Base-by-base conservation (phyloP, 2,888 invertebrate genomes). In the Schizotus pectinicornis region DNA sequence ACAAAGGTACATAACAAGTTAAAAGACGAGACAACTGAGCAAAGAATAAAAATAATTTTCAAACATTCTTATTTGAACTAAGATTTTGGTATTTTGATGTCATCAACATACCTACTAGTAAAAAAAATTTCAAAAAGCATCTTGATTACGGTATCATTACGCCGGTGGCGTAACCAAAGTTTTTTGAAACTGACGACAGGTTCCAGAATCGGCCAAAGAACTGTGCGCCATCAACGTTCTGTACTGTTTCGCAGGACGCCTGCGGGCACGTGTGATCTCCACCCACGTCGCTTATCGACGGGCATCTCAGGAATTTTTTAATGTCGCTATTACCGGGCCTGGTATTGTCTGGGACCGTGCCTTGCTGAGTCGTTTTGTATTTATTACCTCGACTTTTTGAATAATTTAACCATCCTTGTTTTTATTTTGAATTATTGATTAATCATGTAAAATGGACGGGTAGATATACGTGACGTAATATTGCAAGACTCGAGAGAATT, bases 231-330 rank as follows among this genome's bases (percentile, higher is more conserved):
- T 22, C 22, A 22, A 22, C 22, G 22, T 22, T 5, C 22, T 22
- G 22, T 22, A 22, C 22, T 22, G 22, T 22, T 22, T 22, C 22
- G 22, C 22, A 22, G 22, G 43, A 35, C 11, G 43, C 58, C 58
- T 30, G 35, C 30, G 37, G 71, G 75, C 74, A 68, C 71, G 73
- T 72, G 71, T 72, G 71, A 72, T 69, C 67, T 69, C 72, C 74
- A 74, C 74, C 74, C 73, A 75, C 73, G 67, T 67, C 68, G 63
- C 59, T 72, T 75, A 75, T 75, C 75, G 71, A 68, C 58, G 67
- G 64, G 65, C 67, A 75, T 75, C 74, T 73, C 56, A 63, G 70
- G 76, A 76, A 77, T 77, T 76, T 77, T 77, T 77, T 77, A 77
- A 77, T 77, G 73, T 73, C 69, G 74, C 74, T 73, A 76, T 77